These are phyloP conservation scores for Ruditapes philippinarum DNA, from an alignment of 1,140 invertebrate genomes.

Conservation along the genomic window DNA sequence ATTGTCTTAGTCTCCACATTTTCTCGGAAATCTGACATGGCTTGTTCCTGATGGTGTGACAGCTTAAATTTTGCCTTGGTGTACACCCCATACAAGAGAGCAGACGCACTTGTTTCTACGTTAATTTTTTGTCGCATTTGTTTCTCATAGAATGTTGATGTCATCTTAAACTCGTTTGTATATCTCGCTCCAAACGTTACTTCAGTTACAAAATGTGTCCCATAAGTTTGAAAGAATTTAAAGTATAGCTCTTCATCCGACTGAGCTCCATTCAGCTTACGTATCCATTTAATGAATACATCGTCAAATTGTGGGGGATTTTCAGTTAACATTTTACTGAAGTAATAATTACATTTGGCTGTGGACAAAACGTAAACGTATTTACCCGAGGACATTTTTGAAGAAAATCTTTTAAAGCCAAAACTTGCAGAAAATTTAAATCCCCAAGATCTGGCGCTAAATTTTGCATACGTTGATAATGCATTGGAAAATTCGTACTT, in stretches of 20 bases:
- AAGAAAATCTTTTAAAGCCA: constrained; percentile 34
- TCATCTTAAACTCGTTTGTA: constrained; percentile 54
- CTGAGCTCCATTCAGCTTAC: constrained; percentile 19
- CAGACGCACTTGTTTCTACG: constrained; percentile 23
- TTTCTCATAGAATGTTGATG: neutral
- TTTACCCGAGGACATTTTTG: constrained; percentile 13
- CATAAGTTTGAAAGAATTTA: constrained; percentile 48
- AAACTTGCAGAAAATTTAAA: constrained; percentile 55
- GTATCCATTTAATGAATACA: constrained; percentile 40
- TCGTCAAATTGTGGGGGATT: constrained; percentile 26
- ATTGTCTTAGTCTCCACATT: constrained; percentile 43
- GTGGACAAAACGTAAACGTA: constrained; percentile 49
- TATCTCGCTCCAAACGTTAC: constrained; percentile 49
- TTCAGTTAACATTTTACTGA: constrained; percentile 25
- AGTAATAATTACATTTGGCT: constrained; percentile 62
- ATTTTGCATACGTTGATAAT: constrained; percentile 32
- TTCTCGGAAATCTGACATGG: constrained; percentile 20
- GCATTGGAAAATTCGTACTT: constrained; percentile 32
- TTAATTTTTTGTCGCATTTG: neutral
- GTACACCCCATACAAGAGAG: neutral
- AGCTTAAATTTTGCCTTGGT: constrained; percentile 30
- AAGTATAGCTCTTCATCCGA: neutral
- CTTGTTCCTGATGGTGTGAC: constrained; percentile 14
- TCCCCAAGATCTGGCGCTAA: constrained; percentile 37
- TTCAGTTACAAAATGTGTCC: constrained; percentile 53